Evolutionary conservation across 35 echinoderm and acorn worm genomes (phyloP), one percentile per base, ranked within the genome.

Genomic region (Eucidaris tribuloides): DNA sequence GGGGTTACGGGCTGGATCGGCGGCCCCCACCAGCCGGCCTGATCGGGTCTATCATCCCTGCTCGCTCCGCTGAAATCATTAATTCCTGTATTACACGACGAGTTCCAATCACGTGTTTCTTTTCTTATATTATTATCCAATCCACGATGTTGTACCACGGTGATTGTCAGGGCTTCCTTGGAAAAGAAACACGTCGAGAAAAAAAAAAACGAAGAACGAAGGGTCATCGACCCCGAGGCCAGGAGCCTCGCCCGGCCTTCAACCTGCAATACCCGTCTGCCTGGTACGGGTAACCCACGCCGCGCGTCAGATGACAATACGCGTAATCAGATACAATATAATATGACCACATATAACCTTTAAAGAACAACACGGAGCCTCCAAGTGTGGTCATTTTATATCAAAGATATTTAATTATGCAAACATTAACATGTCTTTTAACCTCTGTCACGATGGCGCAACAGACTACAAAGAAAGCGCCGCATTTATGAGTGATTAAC

Each of bases 81-180:
- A 74, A 33, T 25, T 25, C 38, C 35, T 44, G 68, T 42, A 74
- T 74, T 74, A 74, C 68, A 40, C 41, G 68, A 74, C 68, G 37
- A 74, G 35, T 74, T 74, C 37, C 44, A 74, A 74, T 74, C 68
- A 74, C 68, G 37, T 74, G 68, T 74, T 44, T 44, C 68, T 74
- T 40, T 74, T 74, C 33, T 44, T 74, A 22, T 40, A 35, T 74
- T 44, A n/a, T 13, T 40, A 74, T 41, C 41, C 9, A 33, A 25
- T 22, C 41, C 35, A 74, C 11, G 68, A 74, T 44, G 68, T 40
- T 19, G 38, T 22, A 44, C 68, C 68, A 74, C 38, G 68, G 68
- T 74, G 68, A 74, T 36, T 74, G 68, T 36, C 68, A 74, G 9
- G 68, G 68, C n/a, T n/a, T 74, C 68, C 68, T 40, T n/a, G 68